Evolutionary conservation across 2,797 vertebrate species (phyloP), one percentile per base, ranked within the genome.

Genomic region (Falco cherrug): DNA sequence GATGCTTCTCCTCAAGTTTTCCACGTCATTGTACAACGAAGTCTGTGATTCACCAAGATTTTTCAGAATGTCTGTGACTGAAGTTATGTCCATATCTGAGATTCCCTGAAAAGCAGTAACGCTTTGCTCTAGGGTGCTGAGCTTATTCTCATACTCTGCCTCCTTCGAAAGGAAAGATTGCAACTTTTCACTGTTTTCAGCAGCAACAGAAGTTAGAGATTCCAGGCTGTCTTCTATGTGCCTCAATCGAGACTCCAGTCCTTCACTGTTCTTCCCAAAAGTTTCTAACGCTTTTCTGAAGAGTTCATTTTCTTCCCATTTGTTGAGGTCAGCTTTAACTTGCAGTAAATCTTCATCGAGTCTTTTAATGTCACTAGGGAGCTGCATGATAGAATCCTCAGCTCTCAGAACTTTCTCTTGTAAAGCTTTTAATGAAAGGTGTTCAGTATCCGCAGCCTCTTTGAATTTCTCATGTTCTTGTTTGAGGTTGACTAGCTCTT

Each of bases 401-500:
- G 97, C 94, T 21, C 59, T 94, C 11, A 98, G 95, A 71, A 99
- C 87, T 20, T 98, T 98, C 96, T 98, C 94, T 53, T 95, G 98
- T 78, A 99, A 98, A 90, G 73, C 98, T 97, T 43, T 98, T 95
- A 70, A 94, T 53, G 97, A 97, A 68, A 98, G 96, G 33, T 97
- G 89, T 98, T 99, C 94, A 43, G 98, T 92, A 53, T 98, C 96
- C 0, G 99, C 96, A 11, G 97, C 97, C 39, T 98, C 97, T 97
- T 99, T 98, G 95, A 99, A 98, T 7, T 97, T 96, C 78, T 98
- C 98, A 4, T 99, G 98, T 87, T 99, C 99, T 96, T 98, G 97
- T 39, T 98, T 99, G 95, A 99, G 96, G 4, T 98, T 99, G 47
- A 98, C 97, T 31, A 99, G 98, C 90, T 99, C 99, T 82, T 97